Evolutionary conservation across 2,888 invertebrate species (phyloP).

Genomic region (Pyrrhosoma nymphula): DNA sequence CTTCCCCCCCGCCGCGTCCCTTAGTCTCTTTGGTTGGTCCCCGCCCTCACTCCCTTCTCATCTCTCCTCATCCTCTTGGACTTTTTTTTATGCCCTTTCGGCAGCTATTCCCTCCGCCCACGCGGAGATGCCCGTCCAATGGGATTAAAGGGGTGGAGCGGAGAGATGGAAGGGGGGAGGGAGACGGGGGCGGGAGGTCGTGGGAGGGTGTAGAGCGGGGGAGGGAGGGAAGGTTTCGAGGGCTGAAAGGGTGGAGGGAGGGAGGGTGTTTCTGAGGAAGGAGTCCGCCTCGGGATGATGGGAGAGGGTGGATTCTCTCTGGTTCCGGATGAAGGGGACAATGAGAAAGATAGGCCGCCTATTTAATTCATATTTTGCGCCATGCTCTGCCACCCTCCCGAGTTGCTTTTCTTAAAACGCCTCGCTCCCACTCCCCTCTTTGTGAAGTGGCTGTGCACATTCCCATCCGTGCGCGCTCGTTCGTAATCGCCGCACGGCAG

Average conservation of each 20-base stretch:
- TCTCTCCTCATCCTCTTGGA: neutral
- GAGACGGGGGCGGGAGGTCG: neutral
- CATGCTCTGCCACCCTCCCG: slow-evolving; percentile 3
- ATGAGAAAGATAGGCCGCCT: slow-evolving; percentile 6
- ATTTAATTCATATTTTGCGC: slow-evolving; percentile 58
- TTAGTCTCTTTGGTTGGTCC: neutral
- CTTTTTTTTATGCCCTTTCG: slow-evolving; percentile 49
- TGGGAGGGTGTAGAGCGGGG: neutral
- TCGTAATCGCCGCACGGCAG: too few species aligned
- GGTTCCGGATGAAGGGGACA: neutral
- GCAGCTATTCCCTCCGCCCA: slow-evolving; percentile 62
- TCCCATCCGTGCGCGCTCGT: neutral
- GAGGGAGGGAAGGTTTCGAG: neutral
- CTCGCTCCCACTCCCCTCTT: neutral
- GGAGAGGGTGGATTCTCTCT: neutral
- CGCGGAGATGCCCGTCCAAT: slow-evolving; percentile 63
- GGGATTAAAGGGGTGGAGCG: slow-evolving; percentile 67
- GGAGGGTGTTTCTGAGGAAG: neutral
- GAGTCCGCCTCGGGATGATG: neutral
- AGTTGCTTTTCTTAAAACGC: neutral
- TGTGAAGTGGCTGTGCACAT: neutral
- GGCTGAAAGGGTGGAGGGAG: neutral
- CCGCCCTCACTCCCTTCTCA: neutral
- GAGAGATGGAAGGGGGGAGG: neutral
- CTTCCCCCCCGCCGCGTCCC: neutral